A percentile compares a stretch with the other conserved stretches of the same genome.
Conservation (phyloP, 1,140 invertebrate species). For the Lordiphosa mommai region DNA sequence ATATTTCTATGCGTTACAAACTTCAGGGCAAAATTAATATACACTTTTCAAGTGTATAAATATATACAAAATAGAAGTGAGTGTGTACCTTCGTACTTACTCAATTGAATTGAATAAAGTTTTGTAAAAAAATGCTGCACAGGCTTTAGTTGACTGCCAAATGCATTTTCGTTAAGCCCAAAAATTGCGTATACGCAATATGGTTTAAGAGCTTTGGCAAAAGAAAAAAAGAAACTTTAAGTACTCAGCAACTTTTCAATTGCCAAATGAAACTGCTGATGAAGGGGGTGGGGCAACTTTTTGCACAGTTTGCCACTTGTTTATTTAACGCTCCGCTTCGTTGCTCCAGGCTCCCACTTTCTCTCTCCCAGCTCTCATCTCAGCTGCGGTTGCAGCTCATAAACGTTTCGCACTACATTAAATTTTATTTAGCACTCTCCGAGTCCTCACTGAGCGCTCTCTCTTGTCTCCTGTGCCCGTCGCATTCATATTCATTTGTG, state of each 20-base stretch:
- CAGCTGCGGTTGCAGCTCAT: constrained; percentile 73
- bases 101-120: constrained; percentile 48
- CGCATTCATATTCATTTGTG: constrained; percentile 74
- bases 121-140: neutral
- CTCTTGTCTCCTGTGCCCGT: constrained; percentile 25
- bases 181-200: constrained; percentile 42
- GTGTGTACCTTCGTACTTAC: neutral
- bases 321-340: constrained; percentile 71
- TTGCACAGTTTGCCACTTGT: constrained; percentile 69
- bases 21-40: too few species aligned
- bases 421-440: constrained; percentile 69
- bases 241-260: constrained; percentile 48
- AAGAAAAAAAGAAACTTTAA: constrained; percentile 16
- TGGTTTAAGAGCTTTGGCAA: neutral
- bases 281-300: constrained; percentile 21
- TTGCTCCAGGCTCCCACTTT: constrained; percentile 19
- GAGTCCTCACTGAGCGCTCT: neutral
- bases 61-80: neutral
- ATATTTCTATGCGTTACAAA: too few species aligned
- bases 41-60: too few species aligned
- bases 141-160: constrained; percentile 20
- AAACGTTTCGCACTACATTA: constrained; percentile 77
- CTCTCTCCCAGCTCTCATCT: constrained; percentile 21
- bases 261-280: constrained; percentile 52
- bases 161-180: constrained; percentile 25